A percentile compares a stretch with the other conserved stretches of the same genome.
phyloP scores from a whole-genome alignment of 2,113 vertebrate genomes.

The Dasyprocta punctata region DNA sequence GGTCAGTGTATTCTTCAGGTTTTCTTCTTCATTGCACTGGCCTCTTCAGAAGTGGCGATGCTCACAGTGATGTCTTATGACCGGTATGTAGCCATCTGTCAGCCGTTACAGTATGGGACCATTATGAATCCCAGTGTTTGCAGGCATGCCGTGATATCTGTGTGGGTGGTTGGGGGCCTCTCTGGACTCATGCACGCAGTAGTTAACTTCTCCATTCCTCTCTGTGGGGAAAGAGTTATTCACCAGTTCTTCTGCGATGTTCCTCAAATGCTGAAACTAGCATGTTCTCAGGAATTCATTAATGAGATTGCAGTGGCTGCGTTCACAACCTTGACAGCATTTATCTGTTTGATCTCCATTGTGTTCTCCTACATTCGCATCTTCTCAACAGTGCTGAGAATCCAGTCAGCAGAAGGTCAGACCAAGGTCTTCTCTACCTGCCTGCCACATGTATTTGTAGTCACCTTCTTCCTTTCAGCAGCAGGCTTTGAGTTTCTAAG shows the following conservation, averaged over 20 bases:
- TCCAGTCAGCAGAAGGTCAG: constrained; percentile 61
- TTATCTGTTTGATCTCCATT: constrained; percentile 70
- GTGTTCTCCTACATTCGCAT: constrained; percentile 63
- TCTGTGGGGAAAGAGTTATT: constrained; percentile 69
- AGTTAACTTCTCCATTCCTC: constrained; percentile 63
- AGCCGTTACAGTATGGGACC: constrained; percentile 61
- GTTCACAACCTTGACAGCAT: constrained; percentile 41
- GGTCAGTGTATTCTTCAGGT: constrained; percentile 70
- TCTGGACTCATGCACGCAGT: constrained; percentile 54
- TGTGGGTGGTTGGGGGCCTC: constrained; percentile 62
- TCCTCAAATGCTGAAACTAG: constrained; percentile 71
- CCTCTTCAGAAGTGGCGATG: constrained; percentile 72
- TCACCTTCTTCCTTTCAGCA: constrained; percentile 69
- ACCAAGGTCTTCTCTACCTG: constrained; percentile 76
- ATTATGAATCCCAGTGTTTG: constrained; percentile 56
- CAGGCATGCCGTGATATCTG: constrained; percentile 34
- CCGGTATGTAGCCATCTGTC: constrained; percentile 67
- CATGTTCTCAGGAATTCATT: constrained; percentile 64
- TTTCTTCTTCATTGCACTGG: constrained; percentile 73
- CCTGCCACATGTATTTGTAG: constrained; percentile 72
- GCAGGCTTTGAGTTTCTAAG: constrained; percentile 73
- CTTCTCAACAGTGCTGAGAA: constrained; percentile 67
- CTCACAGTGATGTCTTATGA: constrained; percentile 78
- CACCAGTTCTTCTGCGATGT: constrained; percentile 77
- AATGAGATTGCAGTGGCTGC: constrained; percentile 60